Evolutionary conservation across 2,888 invertebrate genomes (phyloP), one percentile per base, ranked within the genome.

Genomic region (Calliphora vomitoria): DNA sequence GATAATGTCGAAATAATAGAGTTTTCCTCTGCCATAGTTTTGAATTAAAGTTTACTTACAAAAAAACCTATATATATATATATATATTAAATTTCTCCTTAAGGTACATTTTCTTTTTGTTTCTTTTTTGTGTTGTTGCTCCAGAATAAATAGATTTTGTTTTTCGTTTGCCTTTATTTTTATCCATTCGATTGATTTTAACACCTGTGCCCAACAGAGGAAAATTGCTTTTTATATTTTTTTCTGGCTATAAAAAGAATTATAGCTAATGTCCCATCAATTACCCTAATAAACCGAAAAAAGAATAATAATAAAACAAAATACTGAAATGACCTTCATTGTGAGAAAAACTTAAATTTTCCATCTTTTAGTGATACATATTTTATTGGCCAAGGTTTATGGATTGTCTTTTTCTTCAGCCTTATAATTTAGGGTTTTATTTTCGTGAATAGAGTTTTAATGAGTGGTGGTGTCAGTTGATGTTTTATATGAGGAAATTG

Each of bases 261-360:
- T 80, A 80, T 60, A 47, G 78, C 74, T 64, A 82, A 87, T 87
- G 71, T 84, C 72, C 74, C 87, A 87, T 87, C 82, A 82, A 84
- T 87, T 84, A 87, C 78, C 20, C 68, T 60, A 71, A 78, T 81
- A 87, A 81, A 75, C 15, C 53, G 31, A 71, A 35, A 64, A 20
- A 18, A 20, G 68, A 6, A 50, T n/a, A 15, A 74, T 25, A n/a
- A 25, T 25, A 25, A 1, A 44, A 25, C n/a, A 35, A 76, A 41
- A 25, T 38, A 0, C 18, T 81, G 47, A 68, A 69, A 62, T 64
- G 84, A 78, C 84, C 81, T 82, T 84, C 78, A 72, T 44, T 76
- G 47, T 55, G 53, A 55, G 35, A 10, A 18, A 58, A 47, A 8
- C 18, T n/a, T 11, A 66, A 50, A 64, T 18, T 66, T 66, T 82